These are phyloP conservation scores for Ferdinandea cuprea DNA, from an alignment of 2,888 invertebrate species.

Conservation along the genomic window DNA sequence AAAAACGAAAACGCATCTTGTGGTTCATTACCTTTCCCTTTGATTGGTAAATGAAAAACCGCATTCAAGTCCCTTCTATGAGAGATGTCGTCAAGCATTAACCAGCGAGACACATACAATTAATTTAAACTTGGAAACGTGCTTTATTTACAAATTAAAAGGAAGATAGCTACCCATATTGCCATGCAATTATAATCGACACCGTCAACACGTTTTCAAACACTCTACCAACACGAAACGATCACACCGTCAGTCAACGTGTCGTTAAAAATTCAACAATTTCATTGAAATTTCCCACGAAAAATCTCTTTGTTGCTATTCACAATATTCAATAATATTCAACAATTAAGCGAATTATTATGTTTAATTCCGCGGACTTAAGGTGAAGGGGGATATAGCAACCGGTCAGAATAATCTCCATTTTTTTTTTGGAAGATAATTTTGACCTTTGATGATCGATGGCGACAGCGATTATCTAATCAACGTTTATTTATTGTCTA, in stretches of 20 bases:
- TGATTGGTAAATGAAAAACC: not conserved
- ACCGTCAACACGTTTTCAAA: slow-evolving; percentile 46
- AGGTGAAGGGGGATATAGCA: not conserved
- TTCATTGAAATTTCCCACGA: slow-evolving; percentile 40
- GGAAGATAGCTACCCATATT: slow-evolving; percentile 20
- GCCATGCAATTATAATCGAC: slow-evolving; percentile 12
- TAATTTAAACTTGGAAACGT: slow-evolving; percentile 13
- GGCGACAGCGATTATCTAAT: too few relatives aligned
- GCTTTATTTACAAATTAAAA: slow-evolving; percentile 40
- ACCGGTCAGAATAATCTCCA: not conserved
- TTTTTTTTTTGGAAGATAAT: too few relatives aligned
- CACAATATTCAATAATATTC: too few relatives aligned
- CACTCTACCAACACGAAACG: slow-evolving; percentile 26
- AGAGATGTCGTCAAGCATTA: not conserved
- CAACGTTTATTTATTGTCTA: too few relatives aligned
- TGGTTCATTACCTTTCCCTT: too few relatives aligned
- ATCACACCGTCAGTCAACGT: slow-evolving; percentile 14
- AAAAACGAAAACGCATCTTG: too few relatives aligned
- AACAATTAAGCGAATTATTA: slow-evolving; percentile 2
- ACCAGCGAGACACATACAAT: not conserved
- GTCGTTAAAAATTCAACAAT: slow-evolving; percentile 43
- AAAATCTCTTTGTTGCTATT: slow-evolving; percentile 5
- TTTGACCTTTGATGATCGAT: too few relatives aligned
- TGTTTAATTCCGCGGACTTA: not conserved
- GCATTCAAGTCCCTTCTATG: not conserved